Percentiles rank a stretch among this genome's conserved stretches.
Evolutionary conservation across 2,797 vertebrate species (phyloP).

Genomic region (Sebastes ruberrimus): DNA sequence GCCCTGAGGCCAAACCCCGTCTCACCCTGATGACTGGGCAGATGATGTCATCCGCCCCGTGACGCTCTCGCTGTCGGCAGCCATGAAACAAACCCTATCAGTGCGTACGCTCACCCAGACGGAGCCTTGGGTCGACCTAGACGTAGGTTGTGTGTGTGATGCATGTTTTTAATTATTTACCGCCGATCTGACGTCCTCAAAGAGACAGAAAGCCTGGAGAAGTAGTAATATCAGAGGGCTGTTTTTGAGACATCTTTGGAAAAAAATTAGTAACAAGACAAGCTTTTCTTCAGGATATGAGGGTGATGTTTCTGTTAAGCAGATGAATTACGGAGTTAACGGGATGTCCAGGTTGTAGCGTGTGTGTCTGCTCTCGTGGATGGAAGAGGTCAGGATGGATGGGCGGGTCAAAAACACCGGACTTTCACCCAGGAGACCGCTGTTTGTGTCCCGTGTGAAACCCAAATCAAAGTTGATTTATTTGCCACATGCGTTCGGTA

Average conservation of each 20-base stretch:
- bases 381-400: no score
- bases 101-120: not conserved
- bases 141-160: conserved; percentile 22
- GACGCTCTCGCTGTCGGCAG: conserved; percentile 18
- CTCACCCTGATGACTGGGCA: conserved; percentile 25
- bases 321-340: conserved; percentile 13
- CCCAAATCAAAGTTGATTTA: no score
- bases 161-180: conserved; percentile 48
- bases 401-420: no score
- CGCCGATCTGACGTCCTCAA: not conserved
- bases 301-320: not conserved
- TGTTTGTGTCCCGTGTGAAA: no score
- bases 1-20: not conserved
- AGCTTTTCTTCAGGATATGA: conserved; percentile 16
- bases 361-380: not conserved
- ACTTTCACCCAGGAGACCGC: no score
- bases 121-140: conserved; percentile 10
- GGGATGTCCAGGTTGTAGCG: not conserved
- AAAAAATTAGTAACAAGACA: conserved; percentile 7
- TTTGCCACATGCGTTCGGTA: fast-evolving
- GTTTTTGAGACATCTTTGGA: not conserved
- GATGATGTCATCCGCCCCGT: conserved; percentile 41
- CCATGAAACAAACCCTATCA: conserved; percentile 34
- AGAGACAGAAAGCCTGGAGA: conserved; percentile 8
- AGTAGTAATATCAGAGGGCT: not conserved